Conservation (phyloP, 2,888 invertebrate genomes). For the Phyllotreta cruciferae region DNA sequence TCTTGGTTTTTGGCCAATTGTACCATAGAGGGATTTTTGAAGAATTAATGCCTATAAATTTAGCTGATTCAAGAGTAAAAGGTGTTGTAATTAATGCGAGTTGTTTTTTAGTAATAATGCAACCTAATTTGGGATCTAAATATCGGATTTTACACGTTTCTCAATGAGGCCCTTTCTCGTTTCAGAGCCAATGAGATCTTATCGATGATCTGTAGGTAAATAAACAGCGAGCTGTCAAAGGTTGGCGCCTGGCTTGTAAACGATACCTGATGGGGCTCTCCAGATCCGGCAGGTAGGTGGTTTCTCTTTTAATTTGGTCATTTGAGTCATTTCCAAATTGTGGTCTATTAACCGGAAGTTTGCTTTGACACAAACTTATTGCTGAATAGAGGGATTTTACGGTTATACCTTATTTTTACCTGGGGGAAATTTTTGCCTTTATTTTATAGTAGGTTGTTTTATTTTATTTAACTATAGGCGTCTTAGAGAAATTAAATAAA, state of each 20-base stretch:
- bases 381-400: constrained; percentile 31
- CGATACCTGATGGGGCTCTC: constrained; percentile 44
- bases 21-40: too few species aligned
- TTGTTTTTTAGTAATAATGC: not conserved
- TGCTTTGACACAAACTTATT: constrained; percentile 39
- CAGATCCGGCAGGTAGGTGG: constrained; percentile 43
- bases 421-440: constrained; percentile 17
- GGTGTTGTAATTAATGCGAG: not conserved
- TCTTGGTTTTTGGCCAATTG: constrained; percentile 44
- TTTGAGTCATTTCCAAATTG: constrained; percentile 20
- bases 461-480: too few species aligned
- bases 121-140: constrained; percentile 22
- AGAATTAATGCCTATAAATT: not conserved
- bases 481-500: too few species aligned
- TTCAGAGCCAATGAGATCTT: constrained; percentile 43
- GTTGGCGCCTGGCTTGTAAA: constrained; percentile 51
- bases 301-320: constrained; percentile 38
- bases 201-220: constrained; percentile 47
- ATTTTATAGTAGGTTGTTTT: too few species aligned
- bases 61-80: not conserved
- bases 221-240: constrained; percentile 53
- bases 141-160: constrained; percentile 20
- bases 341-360: constrained; percentile 45
- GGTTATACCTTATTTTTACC: constrained; percentile 33
- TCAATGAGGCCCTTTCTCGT: constrained; percentile 29